Evolutionary conservation across 2,888 invertebrate species (phyloP), one percentile per base, ranked within the genome.

Genomic region (Agriopis aurantiaria): DNA sequence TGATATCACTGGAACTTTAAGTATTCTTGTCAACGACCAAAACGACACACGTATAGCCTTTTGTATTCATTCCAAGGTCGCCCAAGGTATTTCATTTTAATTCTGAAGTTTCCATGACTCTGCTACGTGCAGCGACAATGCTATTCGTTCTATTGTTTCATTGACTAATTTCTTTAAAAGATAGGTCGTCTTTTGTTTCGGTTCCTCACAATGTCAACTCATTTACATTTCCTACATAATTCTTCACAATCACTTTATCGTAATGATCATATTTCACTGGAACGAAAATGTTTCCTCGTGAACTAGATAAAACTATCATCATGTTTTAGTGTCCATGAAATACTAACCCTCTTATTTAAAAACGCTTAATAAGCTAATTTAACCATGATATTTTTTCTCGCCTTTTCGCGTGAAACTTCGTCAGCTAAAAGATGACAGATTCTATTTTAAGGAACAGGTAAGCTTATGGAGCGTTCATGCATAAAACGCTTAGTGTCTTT

Each of bases 1-100:
- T 75, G 75, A 75, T 74, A 74, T 74, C 72, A 68, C 68, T 72
- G 67, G 72, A 63, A 68, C 66, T 71, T 71, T 76, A 73, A 55
- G 74, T 74, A 77, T 77, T 75, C 74, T 57, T 61, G 74, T 71
- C 66, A 59, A 51, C 58, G 58, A 23, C 17, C 17, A 23, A 23
- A 23, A 23, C 17, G 17, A 63, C 56, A 49, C 41, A 57, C 65
- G 43, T 69, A 58, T 51, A 41, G 66, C 62, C 66, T 66, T 66
- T 63, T 70, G 70, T 71, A 63, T 71, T 66, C 45, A 59, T 51
- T 56, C 56, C 70, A 71, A 71, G 70, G 70, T 49, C 70, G 56
- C 49, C 33, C 59, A 67, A 71, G 56, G 52, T 40, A 60, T 65
- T 69, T 70, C 51, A 59, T 65, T 65, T 65, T 69, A 60, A 60